These are phyloP conservation scores for Drosophila quinaria DNA, from an alignment of 2,888 invertebrate species.

Conservation along the genomic window DNA sequence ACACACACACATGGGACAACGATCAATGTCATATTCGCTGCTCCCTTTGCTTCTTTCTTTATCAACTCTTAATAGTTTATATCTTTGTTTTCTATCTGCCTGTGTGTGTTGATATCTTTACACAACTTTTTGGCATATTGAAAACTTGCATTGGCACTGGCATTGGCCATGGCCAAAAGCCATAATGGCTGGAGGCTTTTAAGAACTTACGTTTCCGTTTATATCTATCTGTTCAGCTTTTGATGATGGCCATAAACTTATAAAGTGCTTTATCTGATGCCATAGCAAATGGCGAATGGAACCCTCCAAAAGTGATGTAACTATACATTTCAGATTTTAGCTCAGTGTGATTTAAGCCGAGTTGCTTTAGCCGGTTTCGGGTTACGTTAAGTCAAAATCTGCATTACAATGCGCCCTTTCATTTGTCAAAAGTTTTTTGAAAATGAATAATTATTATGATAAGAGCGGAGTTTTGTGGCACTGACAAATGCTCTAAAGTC, in stretches of 20 bases:
- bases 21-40: constrained; percentile 70
- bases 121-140: constrained; percentile 58
- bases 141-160: constrained; percentile 69
- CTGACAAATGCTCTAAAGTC: constrained; percentile 20
- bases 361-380: constrained; percentile 42
- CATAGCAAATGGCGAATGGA: constrained; percentile 48
- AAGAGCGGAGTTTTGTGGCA: constrained; percentile 13
- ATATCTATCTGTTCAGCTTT: constrained; percentile 28
- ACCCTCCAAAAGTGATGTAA: constrained; percentile 37
- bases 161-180: constrained; percentile 24
- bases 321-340: neutral
- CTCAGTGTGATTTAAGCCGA: constrained; percentile 17
- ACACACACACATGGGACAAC: constrained; percentile 45
- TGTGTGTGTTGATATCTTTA: constrained; percentile 42
- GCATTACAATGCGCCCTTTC: constrained; percentile 64
- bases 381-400: constrained; percentile 62
- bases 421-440: constrained; percentile 63
- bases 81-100: constrained; percentile 69
- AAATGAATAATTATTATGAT: constrained; percentile 43
- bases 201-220: constrained; percentile 51
- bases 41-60: constrained; percentile 45
- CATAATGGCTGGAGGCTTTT: constrained; percentile 45
- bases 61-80: constrained; percentile 77
- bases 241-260: constrained; percentile 50
- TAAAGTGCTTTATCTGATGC: constrained; percentile 55